Evolutionary conservation across 2,888 invertebrate species (phyloP).

Genomic region (Drosophila eohydei): DNA sequence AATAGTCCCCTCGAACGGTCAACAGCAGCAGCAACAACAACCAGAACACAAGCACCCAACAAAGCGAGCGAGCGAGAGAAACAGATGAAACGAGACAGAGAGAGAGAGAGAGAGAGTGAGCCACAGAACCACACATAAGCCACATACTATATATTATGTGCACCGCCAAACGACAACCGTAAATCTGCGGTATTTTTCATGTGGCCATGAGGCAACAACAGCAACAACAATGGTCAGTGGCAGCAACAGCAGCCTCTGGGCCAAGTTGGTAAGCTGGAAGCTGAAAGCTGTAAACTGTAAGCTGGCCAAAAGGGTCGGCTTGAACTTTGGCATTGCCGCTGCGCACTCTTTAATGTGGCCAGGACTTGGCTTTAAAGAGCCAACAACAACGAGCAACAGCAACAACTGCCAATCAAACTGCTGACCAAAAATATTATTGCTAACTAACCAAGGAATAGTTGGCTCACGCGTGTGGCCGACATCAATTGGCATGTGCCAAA

Average conservation of each 20-base stretch:
- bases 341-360: constrained; percentile 49
- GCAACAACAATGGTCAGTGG: constrained; percentile 27
- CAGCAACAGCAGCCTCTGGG: constrained; percentile 44
- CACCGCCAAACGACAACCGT: constrained; percentile 77
- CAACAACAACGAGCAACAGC: constrained; percentile 21
- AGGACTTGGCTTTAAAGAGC: constrained; percentile 46
- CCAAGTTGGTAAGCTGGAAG: constrained; percentile 59
- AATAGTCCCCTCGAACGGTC: constrained; percentile 51
- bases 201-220: constrained; percentile 56
- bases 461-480: not conserved
- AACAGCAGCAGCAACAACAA: constrained; percentile 28
- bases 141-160: constrained; percentile 67
- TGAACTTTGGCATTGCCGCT: constrained; percentile 57
- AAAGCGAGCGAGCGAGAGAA: not conserved
- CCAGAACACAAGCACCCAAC: constrained; percentile 24
- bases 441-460: no score
- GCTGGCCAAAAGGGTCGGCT: constrained; percentile 45
- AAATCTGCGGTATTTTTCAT: constrained; percentile 81
- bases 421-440: not conserved
- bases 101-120: not conserved
- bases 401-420: not conserved
- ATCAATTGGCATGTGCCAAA: not conserved
- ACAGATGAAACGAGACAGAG: not conserved
- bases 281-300: constrained; percentile 61
- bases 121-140: constrained; percentile 52